Percentiles rank a stretch among this genome's conserved stretches.
These are phyloP conservation scores for Paraplagusia blochii DNA, from an alignment of 2,113 vertebrate species.

Conservation along the genomic window DNA sequence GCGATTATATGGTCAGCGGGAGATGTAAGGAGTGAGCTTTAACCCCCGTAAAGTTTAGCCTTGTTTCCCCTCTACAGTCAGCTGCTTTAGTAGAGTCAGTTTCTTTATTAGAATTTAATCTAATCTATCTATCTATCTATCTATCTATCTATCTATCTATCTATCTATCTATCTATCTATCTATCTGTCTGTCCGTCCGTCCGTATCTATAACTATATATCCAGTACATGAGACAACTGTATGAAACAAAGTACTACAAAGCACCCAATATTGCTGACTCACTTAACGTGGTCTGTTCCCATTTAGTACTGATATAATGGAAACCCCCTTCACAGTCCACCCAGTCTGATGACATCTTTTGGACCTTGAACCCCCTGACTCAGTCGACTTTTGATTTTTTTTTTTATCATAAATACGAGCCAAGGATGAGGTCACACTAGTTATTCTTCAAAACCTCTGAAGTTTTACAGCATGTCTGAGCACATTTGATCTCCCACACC, in stretches of 20 bases:
- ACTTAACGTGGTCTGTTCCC: no score
- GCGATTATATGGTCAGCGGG: background rate
- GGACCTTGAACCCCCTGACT: background rate
- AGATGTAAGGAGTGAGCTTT: background rate
- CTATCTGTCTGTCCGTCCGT: no score
- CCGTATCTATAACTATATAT: no score
- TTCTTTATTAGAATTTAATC: background rate
- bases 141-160: no score
- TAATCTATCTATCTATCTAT: no score
- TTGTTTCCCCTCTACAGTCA: background rate
- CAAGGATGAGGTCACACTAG: background rate
- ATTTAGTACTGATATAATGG: background rate
- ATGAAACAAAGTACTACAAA: no score
- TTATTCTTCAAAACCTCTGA: background rate
- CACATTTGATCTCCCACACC: background rate
- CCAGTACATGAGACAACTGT: no score
- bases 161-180: no score
- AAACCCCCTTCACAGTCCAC: constrained; percentile 25
- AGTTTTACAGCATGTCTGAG: background rate
- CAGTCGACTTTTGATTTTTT: background rate
- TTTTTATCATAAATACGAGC: background rate
- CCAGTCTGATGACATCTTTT: constrained; percentile 22
- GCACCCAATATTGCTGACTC: background rate
- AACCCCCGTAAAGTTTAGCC: constrained; percentile 4
- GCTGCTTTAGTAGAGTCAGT: background rate